phyloP scores from a whole-genome alignment of 1,140 invertebrate species.

The Saccostrea cuccullata region DNA sequence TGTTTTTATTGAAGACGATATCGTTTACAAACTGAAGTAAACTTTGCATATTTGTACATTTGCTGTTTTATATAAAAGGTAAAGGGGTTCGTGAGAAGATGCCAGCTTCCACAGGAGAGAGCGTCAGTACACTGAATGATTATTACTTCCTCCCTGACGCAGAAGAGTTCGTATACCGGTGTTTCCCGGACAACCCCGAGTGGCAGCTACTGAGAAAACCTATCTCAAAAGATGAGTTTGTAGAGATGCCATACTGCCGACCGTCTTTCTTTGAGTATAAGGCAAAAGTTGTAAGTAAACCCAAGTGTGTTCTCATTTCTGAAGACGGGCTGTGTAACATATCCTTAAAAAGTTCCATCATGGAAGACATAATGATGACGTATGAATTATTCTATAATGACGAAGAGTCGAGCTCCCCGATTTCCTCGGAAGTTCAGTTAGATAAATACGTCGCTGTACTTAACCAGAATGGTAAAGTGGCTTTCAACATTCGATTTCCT shows the following conservation, averaged over 20 bases:
- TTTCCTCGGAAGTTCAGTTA: slow-evolving; percentile 46
- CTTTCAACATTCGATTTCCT: slow-evolving; percentile 54
- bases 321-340: slow-evolving; percentile 48
- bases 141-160: slow-evolving; percentile 55
- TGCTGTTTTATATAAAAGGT: background rate
- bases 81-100: slow-evolving; percentile 20
- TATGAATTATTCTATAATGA: slow-evolving; percentile 57
- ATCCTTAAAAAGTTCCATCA: slow-evolving; percentile 9
- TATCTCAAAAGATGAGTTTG: slow-evolving; percentile 30
- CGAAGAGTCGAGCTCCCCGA: slow-evolving; percentile 38
- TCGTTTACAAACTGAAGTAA: no score
- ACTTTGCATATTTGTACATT: no score
- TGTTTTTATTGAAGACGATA: no score
- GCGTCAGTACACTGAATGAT: slow-evolving; percentile 33
- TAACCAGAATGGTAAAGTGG: slow-evolving; percentile 34
- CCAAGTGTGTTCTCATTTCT: slow-evolving; percentile 41
- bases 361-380: slow-evolving; percentile 35
- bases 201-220: slow-evolving; percentile 49
- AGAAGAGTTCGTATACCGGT: slow-evolving; percentile 49
- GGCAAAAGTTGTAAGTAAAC: slow-evolving; percentile 42
- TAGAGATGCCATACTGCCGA: slow-evolving; percentile 33
- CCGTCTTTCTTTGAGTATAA: slow-evolving; percentile 37
- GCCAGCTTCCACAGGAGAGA: background rate
- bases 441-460: slow-evolving; percentile 48
- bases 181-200: slow-evolving; percentile 41